A percentile compares a stretch with the other conserved stretches of the same genome.
phyloP scores from a whole-genome alignment of 1,140 invertebrate genomes.

The Drosophila bipectinata region DNA sequence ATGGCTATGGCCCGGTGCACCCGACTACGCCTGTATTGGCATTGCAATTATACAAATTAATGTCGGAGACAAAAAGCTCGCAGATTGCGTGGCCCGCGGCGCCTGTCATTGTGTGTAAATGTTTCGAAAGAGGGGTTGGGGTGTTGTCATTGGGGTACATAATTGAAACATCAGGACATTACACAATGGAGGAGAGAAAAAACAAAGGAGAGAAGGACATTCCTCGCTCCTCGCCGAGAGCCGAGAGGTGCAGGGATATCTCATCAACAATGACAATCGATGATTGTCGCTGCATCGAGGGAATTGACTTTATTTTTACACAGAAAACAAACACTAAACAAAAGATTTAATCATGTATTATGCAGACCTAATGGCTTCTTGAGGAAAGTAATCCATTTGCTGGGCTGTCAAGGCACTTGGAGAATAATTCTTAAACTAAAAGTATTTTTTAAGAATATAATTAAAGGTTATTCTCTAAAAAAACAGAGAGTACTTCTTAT shows the following conservation, averaged over 20 bases:
- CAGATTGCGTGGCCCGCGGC: constrained; percentile 46
- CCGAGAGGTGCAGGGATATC: not conserved
- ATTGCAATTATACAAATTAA: constrained; percentile 76
- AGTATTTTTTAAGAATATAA: too few species aligned
- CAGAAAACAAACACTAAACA: too few species aligned
- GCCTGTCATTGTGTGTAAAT: constrained; percentile 19
- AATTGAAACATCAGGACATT: constrained; percentile 47
- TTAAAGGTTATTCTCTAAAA: too few species aligned
- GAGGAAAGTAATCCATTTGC: too few species aligned
- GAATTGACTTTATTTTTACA: constrained; percentile 12
- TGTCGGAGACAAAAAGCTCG: constrained; percentile 55
- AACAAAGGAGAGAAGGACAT: not conserved
- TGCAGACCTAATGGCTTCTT: too few species aligned
- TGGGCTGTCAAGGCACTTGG: too few species aligned
- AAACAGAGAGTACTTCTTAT: too few species aligned
- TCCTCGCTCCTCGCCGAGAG: too few species aligned
- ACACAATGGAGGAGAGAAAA: constrained; percentile 23
- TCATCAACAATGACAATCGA: constrained; percentile 44
- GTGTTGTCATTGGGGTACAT: not conserved
- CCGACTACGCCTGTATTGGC: constrained; percentile 43
- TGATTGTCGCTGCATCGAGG: constrained; percentile 23
- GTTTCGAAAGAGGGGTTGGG: too few species aligned
- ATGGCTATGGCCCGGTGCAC: constrained; percentile 33
- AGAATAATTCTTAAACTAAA: too few species aligned
- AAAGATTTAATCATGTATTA: too few species aligned